Percentiles rank a stretch among this genome's conserved stretches.
Evolutionary conservation across 2,797 vertebrate species (phyloP).

Genomic region (Avahi laniger): DNA sequence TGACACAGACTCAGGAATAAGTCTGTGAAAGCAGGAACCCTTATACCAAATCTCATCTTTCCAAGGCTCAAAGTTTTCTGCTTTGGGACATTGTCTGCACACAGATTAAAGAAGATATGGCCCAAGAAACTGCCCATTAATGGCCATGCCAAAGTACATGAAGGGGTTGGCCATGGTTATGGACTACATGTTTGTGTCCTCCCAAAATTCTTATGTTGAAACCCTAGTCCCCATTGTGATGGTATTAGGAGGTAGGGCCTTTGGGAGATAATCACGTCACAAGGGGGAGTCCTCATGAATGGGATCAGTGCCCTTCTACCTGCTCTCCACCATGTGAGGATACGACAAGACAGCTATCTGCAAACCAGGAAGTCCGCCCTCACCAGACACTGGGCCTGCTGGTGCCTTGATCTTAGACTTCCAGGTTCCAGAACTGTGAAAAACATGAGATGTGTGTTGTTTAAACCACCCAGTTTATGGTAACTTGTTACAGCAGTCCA

Average conservation of each 20-base stretch:
- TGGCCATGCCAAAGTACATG: no score
- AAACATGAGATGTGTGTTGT: no score
- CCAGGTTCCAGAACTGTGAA: no score
- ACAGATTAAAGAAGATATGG: not conserved
- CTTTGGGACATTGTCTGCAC: not conserved
- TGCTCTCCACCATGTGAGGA: not conserved
- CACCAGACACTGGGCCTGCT: no score
- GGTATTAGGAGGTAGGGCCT: no score
- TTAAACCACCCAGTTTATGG: not conserved
- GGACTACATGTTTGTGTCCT: not conserved
- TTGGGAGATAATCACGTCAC: no score
- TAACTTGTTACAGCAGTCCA: not conserved
- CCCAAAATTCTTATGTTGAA: no score
- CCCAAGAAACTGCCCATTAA: not conserved
- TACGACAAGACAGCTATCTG: no score
- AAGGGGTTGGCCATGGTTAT: not conserved
- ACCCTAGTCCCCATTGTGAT: no score
- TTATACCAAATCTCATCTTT: not conserved
- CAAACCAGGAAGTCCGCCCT: no score
- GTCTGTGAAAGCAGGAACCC: not conserved
- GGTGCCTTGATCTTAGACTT: no score
- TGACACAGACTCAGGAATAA: not conserved
- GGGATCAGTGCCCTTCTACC: not conserved
- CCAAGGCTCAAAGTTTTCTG: not conserved
- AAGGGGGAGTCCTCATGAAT: not conserved